A percentile compares a stretch with the other conserved stretches of the same genome.
phyloP scores from a whole-genome alignment of 2,113 vertebrate species.

The Corythornis cristatus region DNA sequence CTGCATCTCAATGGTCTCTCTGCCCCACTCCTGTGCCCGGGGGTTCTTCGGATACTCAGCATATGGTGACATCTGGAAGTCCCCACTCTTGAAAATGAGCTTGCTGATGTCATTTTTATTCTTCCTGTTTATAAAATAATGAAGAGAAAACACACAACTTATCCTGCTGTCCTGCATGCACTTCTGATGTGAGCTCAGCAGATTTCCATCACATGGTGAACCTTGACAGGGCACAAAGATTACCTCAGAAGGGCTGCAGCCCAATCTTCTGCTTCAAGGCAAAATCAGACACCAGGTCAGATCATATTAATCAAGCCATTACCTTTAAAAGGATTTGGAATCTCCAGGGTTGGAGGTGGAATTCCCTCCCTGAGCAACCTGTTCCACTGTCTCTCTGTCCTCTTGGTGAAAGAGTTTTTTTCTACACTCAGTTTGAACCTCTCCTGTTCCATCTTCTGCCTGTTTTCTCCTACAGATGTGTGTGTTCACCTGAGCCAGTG shows the following conservation, averaged over 20 bases:
- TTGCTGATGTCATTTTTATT: constrained; percentile 98
- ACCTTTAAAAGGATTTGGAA: not conserved
- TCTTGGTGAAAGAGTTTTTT: not conserved
- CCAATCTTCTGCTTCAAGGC: not conserved
- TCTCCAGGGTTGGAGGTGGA: not conserved
- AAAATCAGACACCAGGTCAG: not conserved
- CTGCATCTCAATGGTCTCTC: constrained; percentile 98
- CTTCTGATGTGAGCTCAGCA: not conserved
- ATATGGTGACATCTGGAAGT: constrained; percentile 96
- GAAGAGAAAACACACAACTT: constrained; percentile 29
- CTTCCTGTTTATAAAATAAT: constrained; percentile 80
- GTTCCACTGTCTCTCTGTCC: not conserved
- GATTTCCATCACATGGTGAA: not conserved
- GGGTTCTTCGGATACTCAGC: constrained; percentile 93
- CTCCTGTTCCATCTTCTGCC: not conserved
- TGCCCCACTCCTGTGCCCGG: constrained; percentile 92
- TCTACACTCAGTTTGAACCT: not conserved
- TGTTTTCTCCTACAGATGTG: not conserved
- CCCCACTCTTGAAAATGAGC: constrained; percentile 97
- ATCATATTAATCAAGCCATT: not conserved
- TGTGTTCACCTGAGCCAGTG: not conserved
- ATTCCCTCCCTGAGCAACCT: not conserved
- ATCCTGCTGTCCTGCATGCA: not conserved
- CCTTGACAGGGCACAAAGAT: not conserved
- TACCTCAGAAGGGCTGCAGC: not conserved